Base-by-base conservation (phyloP, 1,140 invertebrate genomes). In the honey bee (Apis mellifera) region DNA sequence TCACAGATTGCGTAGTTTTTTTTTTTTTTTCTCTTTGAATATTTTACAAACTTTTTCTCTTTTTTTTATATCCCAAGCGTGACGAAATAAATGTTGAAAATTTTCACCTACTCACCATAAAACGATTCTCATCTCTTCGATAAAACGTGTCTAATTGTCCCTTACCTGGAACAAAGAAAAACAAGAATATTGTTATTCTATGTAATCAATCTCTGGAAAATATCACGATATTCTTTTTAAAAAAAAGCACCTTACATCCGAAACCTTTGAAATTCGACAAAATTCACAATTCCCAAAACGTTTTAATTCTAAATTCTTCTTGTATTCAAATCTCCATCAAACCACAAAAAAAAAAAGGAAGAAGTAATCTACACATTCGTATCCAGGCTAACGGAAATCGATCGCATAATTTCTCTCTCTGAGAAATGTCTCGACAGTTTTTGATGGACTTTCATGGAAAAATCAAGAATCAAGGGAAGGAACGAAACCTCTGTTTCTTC, bases 101-200 rank as follows among this genome's bases (percentile, higher is more conserved):
- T 4, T 23, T 17, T 19, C 23, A 50, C 32, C 21, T n/a, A 65
- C 74, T 76, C 48, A 50, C 48, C 23, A 9, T 32, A 4, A 8
- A 4, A 17, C 54, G 2, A 13, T 17, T 54, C 9, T 15, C 9
- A 2, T 9, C 1, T 0, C 13, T 68, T 50, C 15, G 5, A 7
- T 19, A 21, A 32, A 19, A 21, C 17, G 8, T 13, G 1, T 0
- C 1, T 11, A 11, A 32, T 9, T n/a, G 23, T 11, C 3, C 21
- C 82, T 85, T 84, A 85, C 84, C 84, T 85, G 76, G 0, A 84
- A 85, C 71, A 65, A 42, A 71, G n/a, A 12, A 11, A 68, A 54
- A 68, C 57, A 52, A 42, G 4, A 8, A 48, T 19, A 17, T 21
- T 42, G 3, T 42, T 42, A 42, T 42, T 42, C 32, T 4, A 42